phyloP scores from a whole-genome alignment of 2,888 invertebrate species.

The Chesias legatella region DNA sequence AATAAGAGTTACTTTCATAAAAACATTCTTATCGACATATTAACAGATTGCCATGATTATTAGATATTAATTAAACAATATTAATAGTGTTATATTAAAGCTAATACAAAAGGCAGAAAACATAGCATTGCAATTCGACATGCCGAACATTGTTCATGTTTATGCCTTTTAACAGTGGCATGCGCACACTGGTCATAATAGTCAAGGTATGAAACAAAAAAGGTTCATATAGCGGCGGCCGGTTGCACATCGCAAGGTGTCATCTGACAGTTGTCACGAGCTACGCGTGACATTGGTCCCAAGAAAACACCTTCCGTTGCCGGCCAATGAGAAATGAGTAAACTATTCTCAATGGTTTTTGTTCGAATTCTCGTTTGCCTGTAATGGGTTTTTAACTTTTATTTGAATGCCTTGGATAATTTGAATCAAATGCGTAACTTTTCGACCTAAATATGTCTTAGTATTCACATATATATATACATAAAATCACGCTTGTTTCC shows the following conservation, averaged over 20 bases:
- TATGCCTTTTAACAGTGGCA: slow-evolving; percentile 43
- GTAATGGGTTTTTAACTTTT: slow-evolving; percentile 29
- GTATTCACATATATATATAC: too few species aligned
- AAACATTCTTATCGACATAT: too few species aligned
- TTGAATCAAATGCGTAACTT: not conserved
- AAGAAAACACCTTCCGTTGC: slow-evolving; percentile 43
- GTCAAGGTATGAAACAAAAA: slow-evolving; percentile 50
- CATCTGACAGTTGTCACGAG: slow-evolving; percentile 49
- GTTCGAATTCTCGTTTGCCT: slow-evolving; percentile 36
- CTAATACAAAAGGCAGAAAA: not conserved
- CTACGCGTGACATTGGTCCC: slow-evolving; percentile 41
- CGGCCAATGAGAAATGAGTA: slow-evolving; percentile 41
- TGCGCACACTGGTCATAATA: slow-evolving; percentile 48
- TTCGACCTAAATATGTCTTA: too few species aligned
- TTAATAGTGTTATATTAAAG: too few species aligned
- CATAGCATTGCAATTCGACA: slow-evolving; percentile 11
- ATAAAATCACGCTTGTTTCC: too few species aligned
- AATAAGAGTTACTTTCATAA: too few species aligned
- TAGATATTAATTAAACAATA: too few species aligned
- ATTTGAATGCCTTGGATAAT: slow-evolving; percentile 4
- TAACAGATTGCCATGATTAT: too few species aligned
- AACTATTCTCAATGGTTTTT: slow-evolving; percentile 33
- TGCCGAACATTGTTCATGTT: slow-evolving; percentile 20
- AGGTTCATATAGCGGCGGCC: slow-evolving; percentile 39
- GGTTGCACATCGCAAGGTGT: slow-evolving; percentile 49